Base-by-base conservation (phyloP, 2,888 invertebrate genomes). In the Dysmachus trigonus region DNA sequence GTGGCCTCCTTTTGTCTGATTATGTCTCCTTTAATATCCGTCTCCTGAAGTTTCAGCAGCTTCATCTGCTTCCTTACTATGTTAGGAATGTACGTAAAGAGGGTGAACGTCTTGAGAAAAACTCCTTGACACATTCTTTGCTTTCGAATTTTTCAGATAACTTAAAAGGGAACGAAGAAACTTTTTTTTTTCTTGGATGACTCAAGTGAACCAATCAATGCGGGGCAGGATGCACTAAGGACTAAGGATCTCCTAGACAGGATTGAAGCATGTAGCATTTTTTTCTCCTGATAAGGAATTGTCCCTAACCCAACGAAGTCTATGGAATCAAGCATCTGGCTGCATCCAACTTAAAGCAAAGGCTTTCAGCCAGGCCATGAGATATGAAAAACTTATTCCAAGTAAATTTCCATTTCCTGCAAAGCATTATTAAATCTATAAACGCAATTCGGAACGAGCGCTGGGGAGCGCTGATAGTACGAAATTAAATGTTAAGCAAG, bases 51-150 rank as follows among this genome's bases (percentile, higher is more conserved):
- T 18, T 15, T 38, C 31, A 13, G 74, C 51, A 35, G 18, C 76
- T 76, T 41, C 62, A 62, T 62, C 22, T 62, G 3, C 62, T 35
- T 62, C 10, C 62, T 35, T 76, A 76, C 38, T 38, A 38, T 76
- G 76, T 76, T 76, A 76, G 22, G 35, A 76, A 76, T 76, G 76
- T 18, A 76, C 10, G 74, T n/a, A 5, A 31, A 35, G 33, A 2
- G 35, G 38, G 18, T 10, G 38, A 76, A 76, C 38, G 13, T 33
- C 38, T 22, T 22, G 35, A 18, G 38, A 76, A 76, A 76, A 76
- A 76, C 76, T 35, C 18, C 76, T 76, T 76, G 76, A 76, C 76
- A 76, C 76, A 76, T 76, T 76, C 76, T 76, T 76, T 76, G 18
- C 35, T 33, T 76, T 3, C 22, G 76, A 27, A 76, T 76, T 76